phyloP scores from a whole-genome alignment of 2,797 vertebrate genomes.

The Botia kubotai region DNA sequence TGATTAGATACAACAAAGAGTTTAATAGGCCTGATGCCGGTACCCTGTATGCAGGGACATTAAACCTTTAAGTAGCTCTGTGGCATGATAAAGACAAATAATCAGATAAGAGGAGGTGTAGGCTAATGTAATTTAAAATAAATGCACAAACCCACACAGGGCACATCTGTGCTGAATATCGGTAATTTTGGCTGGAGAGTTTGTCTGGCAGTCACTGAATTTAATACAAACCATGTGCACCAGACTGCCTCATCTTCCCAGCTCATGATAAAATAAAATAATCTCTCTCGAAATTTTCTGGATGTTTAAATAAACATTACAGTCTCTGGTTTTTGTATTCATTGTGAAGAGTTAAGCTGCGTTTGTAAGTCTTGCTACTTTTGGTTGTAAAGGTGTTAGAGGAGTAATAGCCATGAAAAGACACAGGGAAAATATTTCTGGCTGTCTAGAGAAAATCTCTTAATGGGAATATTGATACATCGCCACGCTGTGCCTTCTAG shows the following conservation, averaged over 20 bases:
- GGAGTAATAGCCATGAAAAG: slow-evolving; percentile 18
- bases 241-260: slow-evolving; percentile 40
- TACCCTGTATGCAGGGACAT: slow-evolving; percentile 39
- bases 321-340: slow-evolving; percentile 25
- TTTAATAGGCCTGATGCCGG: slow-evolving; percentile 34
- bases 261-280: slow-evolving; percentile 28
- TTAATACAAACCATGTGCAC: slow-evolving; percentile 53
- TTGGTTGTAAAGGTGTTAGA: slow-evolving; percentile 17
- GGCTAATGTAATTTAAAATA: slow-evolving; percentile 56
- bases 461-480: not conserved
- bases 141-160: slow-evolving; percentile 37
- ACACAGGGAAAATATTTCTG: slow-evolving; percentile 17
- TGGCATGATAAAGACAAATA: slow-evolving; percentile 50
- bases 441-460: not conserved
- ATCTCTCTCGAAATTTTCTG: slow-evolving; percentile 31
- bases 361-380: not conserved
- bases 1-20: slow-evolving; percentile 48
- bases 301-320: slow-evolving; percentile 38
- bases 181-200: slow-evolving; percentile 36
- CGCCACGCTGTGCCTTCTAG: not conserved
- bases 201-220: slow-evolving; percentile 33
- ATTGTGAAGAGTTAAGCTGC: not conserved
- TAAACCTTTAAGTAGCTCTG: slow-evolving; percentile 47
- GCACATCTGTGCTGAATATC: slow-evolving; percentile 53
- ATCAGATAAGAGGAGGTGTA: slow-evolving; percentile 52